A percentile compares a stretch with the other conserved stretches of the same genome.
Evolutionary conservation across 2,888 invertebrate genomes (phyloP).

Genomic region (Hemaris fuciformis): DNA sequence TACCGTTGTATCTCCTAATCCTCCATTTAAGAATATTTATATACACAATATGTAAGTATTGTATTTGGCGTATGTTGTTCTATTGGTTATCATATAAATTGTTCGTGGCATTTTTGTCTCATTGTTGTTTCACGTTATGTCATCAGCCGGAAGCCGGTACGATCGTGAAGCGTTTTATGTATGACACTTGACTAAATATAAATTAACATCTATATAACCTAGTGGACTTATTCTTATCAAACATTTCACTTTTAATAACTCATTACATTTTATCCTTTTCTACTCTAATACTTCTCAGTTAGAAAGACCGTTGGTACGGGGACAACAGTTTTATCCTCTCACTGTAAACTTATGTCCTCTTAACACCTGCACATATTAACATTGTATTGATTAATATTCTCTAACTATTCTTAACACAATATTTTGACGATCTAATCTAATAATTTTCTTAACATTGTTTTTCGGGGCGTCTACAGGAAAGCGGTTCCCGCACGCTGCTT

Average conservation of each 20-base stretch:
- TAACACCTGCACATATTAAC: background rate
- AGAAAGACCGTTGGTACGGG: background rate
- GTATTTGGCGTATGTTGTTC: background rate
- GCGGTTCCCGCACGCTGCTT: background rate
- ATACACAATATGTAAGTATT: background rate
- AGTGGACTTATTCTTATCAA: no score
- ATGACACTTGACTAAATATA: no score
- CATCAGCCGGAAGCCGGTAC: background rate
- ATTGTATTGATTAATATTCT: no score
- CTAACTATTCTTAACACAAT: no score
- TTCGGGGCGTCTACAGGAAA: background rate
- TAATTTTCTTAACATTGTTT: background rate
- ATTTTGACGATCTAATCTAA: no score
- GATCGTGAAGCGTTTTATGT: no score
- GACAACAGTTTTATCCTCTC: no score
- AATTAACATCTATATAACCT: no score
- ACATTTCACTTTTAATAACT: no score
- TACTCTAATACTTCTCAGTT: no score
- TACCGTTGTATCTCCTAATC: background rate
- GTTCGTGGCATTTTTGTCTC: background rate
- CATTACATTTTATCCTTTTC: no score
- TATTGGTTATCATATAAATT: background rate
- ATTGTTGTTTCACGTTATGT: background rate
- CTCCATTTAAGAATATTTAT: background rate
- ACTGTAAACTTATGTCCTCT: no score